Evolutionary conservation across 2,113 vertebrate genomes (phyloP), one percentile per base, ranked within the genome.

Genomic region (Ciconia maguari): DNA sequence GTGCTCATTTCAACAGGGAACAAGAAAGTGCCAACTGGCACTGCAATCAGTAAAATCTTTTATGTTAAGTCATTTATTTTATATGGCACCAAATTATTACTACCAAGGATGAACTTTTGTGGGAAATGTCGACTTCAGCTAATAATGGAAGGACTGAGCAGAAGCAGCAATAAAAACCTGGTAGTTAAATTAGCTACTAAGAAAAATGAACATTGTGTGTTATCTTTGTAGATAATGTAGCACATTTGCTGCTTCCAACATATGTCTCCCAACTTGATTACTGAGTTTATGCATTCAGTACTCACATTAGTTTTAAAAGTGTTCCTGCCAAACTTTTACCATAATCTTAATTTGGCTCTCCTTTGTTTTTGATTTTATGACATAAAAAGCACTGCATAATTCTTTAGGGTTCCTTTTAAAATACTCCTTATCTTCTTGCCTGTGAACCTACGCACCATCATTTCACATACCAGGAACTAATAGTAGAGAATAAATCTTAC

Each of bases 81-180:
- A 97, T 27, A 84, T 44, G 76, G 81, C 48, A 94, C 87, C 89
- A 98, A 97, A 96, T 96, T 97, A 96, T 96, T 89, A 83, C 61
- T 83, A 75, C 84, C 78, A 82, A 95, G 71, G 77, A 97, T 64
- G 93, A 97, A 94, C 95, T 98, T 98, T 91, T 85, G 94, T 64
- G 65, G 88, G 92, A 97, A 98, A 97, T 93, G 92, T 93, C 10
- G 13, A 89, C 93, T 96, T 98, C 90, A 85, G 88, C 94, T 97
- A 97, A 97, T 96, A 96, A 97, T 46, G 62, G 58, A 81, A 94
- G 94, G 82, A 92, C 70, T 77, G 78, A 96, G 79, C 48, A 92
- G 51, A 58, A 82, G 55, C 38, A 91, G 62, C 83, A 95, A 79
- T 93, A 93, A 97, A 94, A 97, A 79, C 36, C 13, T 66, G 64